Percentiles rank a stretch among this genome's conserved stretches.
Conservation (phyloP, 2,888 invertebrate species). For the Agrenia bidenticulata region DNA sequence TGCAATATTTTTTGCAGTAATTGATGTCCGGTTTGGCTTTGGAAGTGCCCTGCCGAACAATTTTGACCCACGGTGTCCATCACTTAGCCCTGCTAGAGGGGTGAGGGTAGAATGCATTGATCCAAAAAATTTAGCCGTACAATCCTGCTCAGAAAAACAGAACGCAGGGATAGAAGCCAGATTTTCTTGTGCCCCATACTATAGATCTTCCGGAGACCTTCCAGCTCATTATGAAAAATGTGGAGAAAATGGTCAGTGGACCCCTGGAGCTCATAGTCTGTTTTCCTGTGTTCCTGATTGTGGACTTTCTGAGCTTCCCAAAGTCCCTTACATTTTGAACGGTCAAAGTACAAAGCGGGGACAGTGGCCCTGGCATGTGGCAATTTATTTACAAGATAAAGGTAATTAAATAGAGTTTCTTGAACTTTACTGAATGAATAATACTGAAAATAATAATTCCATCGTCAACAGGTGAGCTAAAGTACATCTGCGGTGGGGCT, state of each 20-base stretch:
- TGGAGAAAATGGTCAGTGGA: conserved; percentile 45
- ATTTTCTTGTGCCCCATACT: conserved; percentile 46
- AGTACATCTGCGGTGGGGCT: conserved; percentile 60
- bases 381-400: conserved; percentile 57
- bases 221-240: conserved; percentile 52
- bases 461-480: conserved; percentile 42
- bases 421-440: neutral
- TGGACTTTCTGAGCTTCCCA: conserved; percentile 48
- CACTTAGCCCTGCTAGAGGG: conserved; percentile 40
- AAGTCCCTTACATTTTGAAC: conserved; percentile 50
- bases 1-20: conserved; percentile 22
- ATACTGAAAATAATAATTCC: neutral
- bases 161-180: conserved; percentile 48
- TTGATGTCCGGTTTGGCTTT: conserved; percentile 47
- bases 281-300: conserved; percentile 51
- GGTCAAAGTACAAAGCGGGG: conserved; percentile 47
- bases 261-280: conserved; percentile 40
- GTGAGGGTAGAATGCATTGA: conserved; percentile 50
- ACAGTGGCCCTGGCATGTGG: conserved; percentile 62
- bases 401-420: neutral
- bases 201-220: conserved; percentile 48
- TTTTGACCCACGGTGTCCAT: conserved; percentile 43
- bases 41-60: conserved; percentile 43
- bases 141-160: conserved; percentile 47
- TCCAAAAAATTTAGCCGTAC: conserved; percentile 46